Evolutionary conservation across 2,113 vertebrate species (phyloP).

Genomic region (Menidia beryllina): DNA sequence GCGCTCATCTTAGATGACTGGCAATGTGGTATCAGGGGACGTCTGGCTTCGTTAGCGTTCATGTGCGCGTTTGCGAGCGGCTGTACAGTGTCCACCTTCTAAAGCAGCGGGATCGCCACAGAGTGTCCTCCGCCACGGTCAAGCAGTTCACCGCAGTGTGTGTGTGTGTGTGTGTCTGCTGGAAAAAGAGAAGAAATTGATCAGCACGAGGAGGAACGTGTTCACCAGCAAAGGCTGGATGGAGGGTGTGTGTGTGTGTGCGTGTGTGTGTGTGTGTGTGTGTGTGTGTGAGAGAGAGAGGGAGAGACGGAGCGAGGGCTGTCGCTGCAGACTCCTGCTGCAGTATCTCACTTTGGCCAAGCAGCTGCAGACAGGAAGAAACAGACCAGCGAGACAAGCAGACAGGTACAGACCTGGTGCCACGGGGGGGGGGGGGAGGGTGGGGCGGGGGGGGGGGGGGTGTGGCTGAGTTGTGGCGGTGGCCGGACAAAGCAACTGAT

Average conservation of each 20-base stretch:
- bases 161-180: conserved; percentile 32
- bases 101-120: conserved; percentile 25
- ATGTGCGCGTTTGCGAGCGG: conserved; percentile 10
- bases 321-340: conserved; percentile 80
- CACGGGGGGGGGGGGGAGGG: conserved; percentile 48
- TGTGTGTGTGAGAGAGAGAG: conserved; percentile 42
- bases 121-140: conserved; percentile 38
- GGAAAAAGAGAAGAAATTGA: conserved; percentile 78
- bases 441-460: conserved; percentile 30
- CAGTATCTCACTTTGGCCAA: conserved; percentile 79
- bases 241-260: conserved; percentile 68
- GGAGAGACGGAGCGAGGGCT: conserved; percentile 69
- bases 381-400: conserved; percentile 71
- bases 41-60: conserved; percentile 18
- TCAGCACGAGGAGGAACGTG: conserved; percentile 76
- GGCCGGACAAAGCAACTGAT: conserved; percentile 33
- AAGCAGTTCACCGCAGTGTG: conserved; percentile 59
- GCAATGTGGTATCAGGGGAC: conserved; percentile 9
- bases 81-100: conserved; percentile 1
- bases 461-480: conserved; percentile 25
- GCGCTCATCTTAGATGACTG: conserved; percentile 28
- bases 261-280: conserved; percentile 61
- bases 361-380: conserved; percentile 75
- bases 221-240: conserved; percentile 72
- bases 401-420: conserved; percentile 74